These are phyloP conservation scores for Chrysina gloriosa DNA, from an alignment of 2,888 invertebrate species.

Conservation along the genomic window DNA sequence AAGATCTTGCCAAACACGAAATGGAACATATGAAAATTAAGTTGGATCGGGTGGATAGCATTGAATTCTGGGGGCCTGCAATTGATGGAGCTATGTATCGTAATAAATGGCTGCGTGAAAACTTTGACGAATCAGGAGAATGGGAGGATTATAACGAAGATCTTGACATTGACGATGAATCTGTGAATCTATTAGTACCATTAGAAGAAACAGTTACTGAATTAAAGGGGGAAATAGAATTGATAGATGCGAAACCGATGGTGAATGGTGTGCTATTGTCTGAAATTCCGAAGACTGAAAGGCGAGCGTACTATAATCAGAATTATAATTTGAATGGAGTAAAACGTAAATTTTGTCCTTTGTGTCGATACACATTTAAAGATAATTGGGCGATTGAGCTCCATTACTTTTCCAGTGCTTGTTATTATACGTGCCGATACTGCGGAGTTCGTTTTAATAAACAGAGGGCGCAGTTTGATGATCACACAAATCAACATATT, in stretches of 20 bases:
- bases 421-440: constrained; percentile 62
- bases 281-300: constrained; percentile 60
- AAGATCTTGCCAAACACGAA: constrained; percentile 60
- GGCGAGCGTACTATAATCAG: constrained; percentile 58
- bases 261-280: constrained; percentile 59
- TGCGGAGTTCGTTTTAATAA: constrained; percentile 64
- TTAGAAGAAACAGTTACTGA: constrained; percentile 45
- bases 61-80: constrained; percentile 55
- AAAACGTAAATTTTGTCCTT: constrained; percentile 60
- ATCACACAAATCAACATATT: constrained; percentile 58
- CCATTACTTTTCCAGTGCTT: constrained; percentile 62
- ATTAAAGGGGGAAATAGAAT: constrained; percentile 48
- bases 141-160: constrained; percentile 47
- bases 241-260: constrained; percentile 53
- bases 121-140: constrained; percentile 43
- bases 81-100: constrained; percentile 56
- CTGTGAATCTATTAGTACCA: constrained; percentile 48
- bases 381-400: constrained; percentile 65
- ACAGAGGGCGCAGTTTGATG: constrained; percentile 58
- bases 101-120: constrained; percentile 59
- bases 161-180: constrained; percentile 49
- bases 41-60: constrained; percentile 57
- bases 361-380: constrained; percentile 64
- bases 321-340: constrained; percentile 60
- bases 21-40: constrained; percentile 60